Evolutionary conservation across 1,140 invertebrate genomes (phyloP).

Genomic region (Paraescarpia echinospica): DNA sequence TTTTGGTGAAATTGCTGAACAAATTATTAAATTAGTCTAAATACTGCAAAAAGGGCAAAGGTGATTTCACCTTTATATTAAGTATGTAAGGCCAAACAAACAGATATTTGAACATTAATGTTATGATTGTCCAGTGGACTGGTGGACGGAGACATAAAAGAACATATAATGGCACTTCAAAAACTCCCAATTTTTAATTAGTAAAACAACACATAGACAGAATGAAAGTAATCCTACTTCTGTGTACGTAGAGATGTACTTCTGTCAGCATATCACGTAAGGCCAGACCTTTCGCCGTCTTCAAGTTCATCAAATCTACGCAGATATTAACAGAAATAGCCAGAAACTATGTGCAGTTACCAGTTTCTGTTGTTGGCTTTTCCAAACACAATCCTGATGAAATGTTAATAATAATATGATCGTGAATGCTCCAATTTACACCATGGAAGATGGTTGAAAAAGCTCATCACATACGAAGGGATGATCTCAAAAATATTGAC

Average conservation of each 20-base stretch:
- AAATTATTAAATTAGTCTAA: too few species aligned
- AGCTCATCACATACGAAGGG: too few species aligned
- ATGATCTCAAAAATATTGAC: too few species aligned
- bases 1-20: too few species aligned
- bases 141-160: neutral
- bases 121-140: too few species aligned
- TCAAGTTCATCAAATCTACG: conserved; percentile 77
- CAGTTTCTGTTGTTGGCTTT: neutral
- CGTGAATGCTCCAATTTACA: neutral
- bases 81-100: too few species aligned
- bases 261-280: conserved; percentile 88
- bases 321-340: neutral
- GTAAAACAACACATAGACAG: neutral
- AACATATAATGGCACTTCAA: neutral
- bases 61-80: too few species aligned
- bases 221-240: conserved; percentile 67
- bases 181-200: neutral
- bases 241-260: conserved; percentile 80
- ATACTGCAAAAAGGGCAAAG: too few species aligned
- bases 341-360: neutral
- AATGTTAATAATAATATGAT: neutral
- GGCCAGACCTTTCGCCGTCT: conserved; percentile 84
- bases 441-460: too few species aligned
- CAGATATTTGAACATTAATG: too few species aligned
- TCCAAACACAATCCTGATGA: neutral